Base-by-base conservation (phyloP, 2,888 invertebrate genomes). In the Podotricha telesiphe region DNA sequence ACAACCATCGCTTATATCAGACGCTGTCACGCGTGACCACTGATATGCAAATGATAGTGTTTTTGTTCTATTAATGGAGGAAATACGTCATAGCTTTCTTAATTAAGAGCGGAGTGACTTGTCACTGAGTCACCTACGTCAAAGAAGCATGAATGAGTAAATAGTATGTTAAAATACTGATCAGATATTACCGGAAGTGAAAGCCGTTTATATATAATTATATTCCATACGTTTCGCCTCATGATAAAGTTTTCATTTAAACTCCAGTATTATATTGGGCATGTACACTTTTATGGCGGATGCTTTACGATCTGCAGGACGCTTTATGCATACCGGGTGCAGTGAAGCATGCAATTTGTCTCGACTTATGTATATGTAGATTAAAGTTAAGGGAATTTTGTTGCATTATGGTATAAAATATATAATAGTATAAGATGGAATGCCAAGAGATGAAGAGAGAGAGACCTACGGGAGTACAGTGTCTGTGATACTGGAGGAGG, bases 251-350 rank as follows among this genome's bases (percentile, higher is more conserved):
- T 61, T 67, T 51, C 61, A 51, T 61, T 69, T 69, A 65, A 55
- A 59, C n/a, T 48, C n/a, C 47, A 42, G 61, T 59, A 22, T 66
- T 69, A 69, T 66, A 56, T 66, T 61, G 65, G 69, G 37, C 50
- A 42, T 67, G 63, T 65, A 42, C 53, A 56, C 64, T 69, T 71
- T 71, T 71, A 71, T 67, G 59, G 64, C 34, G 37, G 59, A 28
- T 42, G 53, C 42, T 69, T 71, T 71, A 71, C 63, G 69, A 69
- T 66, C 59, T 63, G 71, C 28, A 42, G 22, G 45, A 34, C 62
- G 28, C 62, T 62, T 55, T 55, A 37, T 34, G 48, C 34, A 48
- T 63, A 34, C 37, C 63, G 59, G 69, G 65, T 51, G 69, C 67
- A 55, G 53, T 67, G 61, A 42, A 45, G 67, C 67, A 20, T 62